These are phyloP conservation scores for Lepidochitona cinerea DNA, from an alignment of 2,888 invertebrate species.

Conservation along the genomic window DNA sequence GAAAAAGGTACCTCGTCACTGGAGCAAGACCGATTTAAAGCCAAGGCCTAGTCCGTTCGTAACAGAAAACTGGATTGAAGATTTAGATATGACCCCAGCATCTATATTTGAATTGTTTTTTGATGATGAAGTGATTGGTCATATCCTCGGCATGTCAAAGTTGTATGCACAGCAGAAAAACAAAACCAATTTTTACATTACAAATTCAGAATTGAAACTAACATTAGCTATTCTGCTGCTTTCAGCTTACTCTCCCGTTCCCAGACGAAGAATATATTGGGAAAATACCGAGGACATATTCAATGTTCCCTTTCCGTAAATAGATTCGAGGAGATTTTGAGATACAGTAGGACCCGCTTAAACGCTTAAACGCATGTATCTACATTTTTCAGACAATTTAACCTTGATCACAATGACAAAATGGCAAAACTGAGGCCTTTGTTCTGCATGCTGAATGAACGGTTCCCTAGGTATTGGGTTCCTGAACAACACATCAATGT, in stretches of 20 bases:
- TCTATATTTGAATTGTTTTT: slow-evolving; percentile 21
- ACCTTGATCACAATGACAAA: slow-evolving; percentile 25
- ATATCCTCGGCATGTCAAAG: neutral
- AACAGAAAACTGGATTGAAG: too few relatives aligned
- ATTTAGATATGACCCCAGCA: neutral
- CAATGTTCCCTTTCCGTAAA: slow-evolving; percentile 20
- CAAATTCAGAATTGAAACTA: neutral
- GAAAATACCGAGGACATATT: slow-evolving; percentile 14
- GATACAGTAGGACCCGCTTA: too few relatives aligned
- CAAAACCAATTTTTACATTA: slow-evolving; percentile 13
- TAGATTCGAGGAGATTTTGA: slow-evolving; percentile 29
- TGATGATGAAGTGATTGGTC: slow-evolving; percentile 15
- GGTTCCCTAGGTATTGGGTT: slow-evolving; percentile 15
- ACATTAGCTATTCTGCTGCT: slow-evolving; percentile 23
- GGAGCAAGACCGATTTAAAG: too few relatives aligned
- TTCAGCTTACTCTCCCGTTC: slow-evolving; percentile 23
- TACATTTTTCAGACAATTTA: too few relatives aligned
- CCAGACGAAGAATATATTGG: slow-evolving; percentile 21
- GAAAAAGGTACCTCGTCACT: too few relatives aligned
- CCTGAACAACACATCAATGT: slow-evolving; percentile 15
- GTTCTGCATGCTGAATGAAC: slow-evolving; percentile 18
- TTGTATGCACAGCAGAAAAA: slow-evolving; percentile 20
- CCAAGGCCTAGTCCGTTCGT: too few relatives aligned
- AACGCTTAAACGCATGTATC: too few relatives aligned
- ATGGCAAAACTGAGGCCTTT: slow-evolving; percentile 28